Evolutionary conservation across 2,797 vertebrate species (phyloP).

Genomic region (Lithobates sylvaticus): DNA sequence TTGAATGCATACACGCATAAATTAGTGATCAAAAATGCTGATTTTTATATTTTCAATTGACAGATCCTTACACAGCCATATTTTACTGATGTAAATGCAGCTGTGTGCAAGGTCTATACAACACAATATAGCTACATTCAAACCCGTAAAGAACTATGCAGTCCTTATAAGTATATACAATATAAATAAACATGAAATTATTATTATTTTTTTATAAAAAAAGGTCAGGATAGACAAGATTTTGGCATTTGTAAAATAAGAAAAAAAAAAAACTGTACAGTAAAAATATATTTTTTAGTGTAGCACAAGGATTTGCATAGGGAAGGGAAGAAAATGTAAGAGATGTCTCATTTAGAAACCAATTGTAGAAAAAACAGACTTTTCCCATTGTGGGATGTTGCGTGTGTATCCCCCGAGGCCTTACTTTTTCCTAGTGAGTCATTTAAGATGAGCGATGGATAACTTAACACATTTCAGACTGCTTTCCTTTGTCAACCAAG

Average conservation of each 20-base stretch:
- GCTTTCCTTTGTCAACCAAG: conserved; percentile 14
- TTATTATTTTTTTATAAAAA: too few species aligned
- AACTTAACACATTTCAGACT: conserved; percentile 43
- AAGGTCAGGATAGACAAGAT: neutral
- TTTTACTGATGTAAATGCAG: too few species aligned
- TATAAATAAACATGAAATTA: too few species aligned
- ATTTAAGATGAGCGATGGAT: conserved; percentile 50
- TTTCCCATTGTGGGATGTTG: conserved; percentile 52
- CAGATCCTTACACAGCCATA: too few species aligned
- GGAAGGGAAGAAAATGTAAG: conserved; percentile 34
- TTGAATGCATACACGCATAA: too few species aligned
- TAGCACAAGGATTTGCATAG: conserved; percentile 38
- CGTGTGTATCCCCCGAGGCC: conserved; percentile 46
- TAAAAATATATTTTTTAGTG: conserved; percentile 40
- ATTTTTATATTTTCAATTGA: too few species aligned
- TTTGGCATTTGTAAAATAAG: neutral
- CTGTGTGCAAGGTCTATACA: too few species aligned
- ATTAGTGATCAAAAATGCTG: too few species aligned
- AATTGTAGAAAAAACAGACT: conserved; percentile 7
- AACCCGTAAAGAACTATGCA: too few species aligned
- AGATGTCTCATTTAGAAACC: conserved; percentile 45
- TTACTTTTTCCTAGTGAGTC: conserved; percentile 48
- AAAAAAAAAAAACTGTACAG: neutral
- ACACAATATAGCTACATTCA: too few species aligned
- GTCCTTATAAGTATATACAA: too few species aligned